phyloP scores from a whole-genome alignment of 2,113 vertebrate species.

The Podarcis raffonei region DNA sequence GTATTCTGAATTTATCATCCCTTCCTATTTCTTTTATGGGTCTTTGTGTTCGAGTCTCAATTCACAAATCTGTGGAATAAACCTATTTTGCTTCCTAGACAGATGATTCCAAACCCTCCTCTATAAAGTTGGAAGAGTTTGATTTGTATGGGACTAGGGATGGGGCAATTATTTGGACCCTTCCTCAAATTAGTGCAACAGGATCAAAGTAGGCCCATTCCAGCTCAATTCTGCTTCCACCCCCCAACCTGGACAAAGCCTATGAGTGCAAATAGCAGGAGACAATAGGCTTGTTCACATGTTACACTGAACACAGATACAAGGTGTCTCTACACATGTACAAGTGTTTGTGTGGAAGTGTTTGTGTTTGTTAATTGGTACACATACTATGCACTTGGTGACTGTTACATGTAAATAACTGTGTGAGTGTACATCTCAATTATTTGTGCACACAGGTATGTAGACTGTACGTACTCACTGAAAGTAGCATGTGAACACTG shows the following conservation, averaged over 20 bases:
- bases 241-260: background rate
- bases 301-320: no score
- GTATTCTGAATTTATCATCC: constrained; percentile 58
- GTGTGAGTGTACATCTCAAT: no score
- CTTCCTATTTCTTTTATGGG: background rate
- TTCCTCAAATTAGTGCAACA: background rate
- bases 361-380: no score
- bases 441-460: no score
- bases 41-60: background rate
- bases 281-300: no score
- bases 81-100: no score
- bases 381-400: no score
- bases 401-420: no score
- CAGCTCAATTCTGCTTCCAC: background rate
- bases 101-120: background rate
- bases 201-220: background rate
- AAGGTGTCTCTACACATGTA: no score
- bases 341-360: no score
- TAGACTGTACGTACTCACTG: no score
- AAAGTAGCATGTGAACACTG: no score
- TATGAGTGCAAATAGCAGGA: background rate
- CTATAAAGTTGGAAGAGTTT: background rate
- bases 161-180: background rate
- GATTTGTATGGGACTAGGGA: background rate
- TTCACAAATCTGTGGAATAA: background rate